Percentiles rank a stretch among this genome's conserved stretches.
These are phyloP conservation scores for Benitochromis conjunctus DNA, from an alignment of 2,113 vertebrate species.

Conservation along the genomic window DNA sequence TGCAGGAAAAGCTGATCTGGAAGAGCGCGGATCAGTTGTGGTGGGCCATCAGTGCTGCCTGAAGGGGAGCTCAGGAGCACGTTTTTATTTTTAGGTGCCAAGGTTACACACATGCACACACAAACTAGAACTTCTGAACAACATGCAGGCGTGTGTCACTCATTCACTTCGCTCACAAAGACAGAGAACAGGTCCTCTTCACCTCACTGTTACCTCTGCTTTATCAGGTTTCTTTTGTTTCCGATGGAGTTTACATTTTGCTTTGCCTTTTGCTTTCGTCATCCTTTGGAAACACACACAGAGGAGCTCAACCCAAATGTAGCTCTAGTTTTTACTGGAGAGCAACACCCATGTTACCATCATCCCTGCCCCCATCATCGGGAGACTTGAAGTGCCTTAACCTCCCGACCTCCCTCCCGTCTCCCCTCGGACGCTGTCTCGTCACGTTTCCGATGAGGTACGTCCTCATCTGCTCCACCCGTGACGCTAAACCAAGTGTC, in stretches of 20 bases:
- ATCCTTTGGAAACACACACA: conserved; percentile 42
- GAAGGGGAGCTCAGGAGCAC: conserved; percentile 53
- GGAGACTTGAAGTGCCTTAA: conserved; percentile 88
- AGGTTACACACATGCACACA: conserved; percentile 25
- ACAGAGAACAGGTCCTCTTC: conserved; percentile 15
- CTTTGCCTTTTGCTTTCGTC: conserved; percentile 20
- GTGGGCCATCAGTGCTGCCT: conserved; percentile 44
- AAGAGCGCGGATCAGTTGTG: conserved; percentile 19
- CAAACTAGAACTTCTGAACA: conserved; percentile 8
- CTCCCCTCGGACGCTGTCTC: background rate
- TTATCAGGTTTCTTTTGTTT: conserved; percentile 50
- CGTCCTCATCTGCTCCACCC: background rate
- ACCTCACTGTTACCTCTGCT: conserved; percentile 55
- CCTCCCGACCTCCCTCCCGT: conserved; percentile 41
- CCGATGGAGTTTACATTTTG: conserved; percentile 11
- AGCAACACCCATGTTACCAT: conserved; percentile 50
- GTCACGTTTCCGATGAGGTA: background rate
- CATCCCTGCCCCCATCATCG: conserved; percentile 45
- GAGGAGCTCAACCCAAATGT: conserved; percentile 47
- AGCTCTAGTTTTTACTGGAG: conserved; percentile 30
- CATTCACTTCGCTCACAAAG: conserved; percentile 6
- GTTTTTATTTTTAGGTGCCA: conserved; percentile 68
- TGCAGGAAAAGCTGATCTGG: conserved; percentile 52
- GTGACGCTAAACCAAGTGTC: conserved; percentile 7
- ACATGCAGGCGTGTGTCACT: conserved; percentile 7